phyloP scores from a whole-genome alignment of 2,113 vertebrate species.

The Rhipidura dahli region DNA sequence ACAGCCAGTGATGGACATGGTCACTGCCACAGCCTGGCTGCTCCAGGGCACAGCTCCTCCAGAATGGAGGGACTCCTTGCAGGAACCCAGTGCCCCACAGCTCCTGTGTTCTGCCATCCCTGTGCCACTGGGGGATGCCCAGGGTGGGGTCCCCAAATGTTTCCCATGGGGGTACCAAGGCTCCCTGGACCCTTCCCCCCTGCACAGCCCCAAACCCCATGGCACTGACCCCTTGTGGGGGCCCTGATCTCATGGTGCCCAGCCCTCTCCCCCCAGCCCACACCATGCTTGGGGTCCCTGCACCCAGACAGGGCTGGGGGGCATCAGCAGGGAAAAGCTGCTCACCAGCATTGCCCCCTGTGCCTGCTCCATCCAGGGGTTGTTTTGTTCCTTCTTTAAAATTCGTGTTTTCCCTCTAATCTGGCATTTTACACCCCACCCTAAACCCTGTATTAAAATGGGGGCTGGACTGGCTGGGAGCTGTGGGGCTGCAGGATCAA shows the following conservation, averaged over 20 bases:
- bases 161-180: fast-evolving
- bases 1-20: fast-evolving
- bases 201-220: too few species aligned
- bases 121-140: not conserved
- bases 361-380: not conserved
- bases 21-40: not conserved
- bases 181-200: not conserved
- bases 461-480: not conserved
- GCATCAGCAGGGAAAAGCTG: not conserved
- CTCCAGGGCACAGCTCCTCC: not conserved
- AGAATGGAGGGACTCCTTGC: fast-evolving
- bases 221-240: not conserved
- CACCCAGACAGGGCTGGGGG: not conserved
- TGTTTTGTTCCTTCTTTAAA: not conserved
- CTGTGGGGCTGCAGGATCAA: not conserved
- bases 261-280: not conserved
- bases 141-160: fast-evolving
- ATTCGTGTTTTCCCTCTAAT: not conserved
- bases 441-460: fast-evolving
- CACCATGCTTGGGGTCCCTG: fast-evolving
- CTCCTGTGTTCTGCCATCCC: fast-evolving
- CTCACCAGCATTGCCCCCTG: not conserved
- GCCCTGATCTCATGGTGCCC: not conserved
- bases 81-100: not conserved
- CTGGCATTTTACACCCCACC: not conserved